Conservation (phyloP, 2,888 invertebrate species). For the Alloplasta piceator region DNA sequence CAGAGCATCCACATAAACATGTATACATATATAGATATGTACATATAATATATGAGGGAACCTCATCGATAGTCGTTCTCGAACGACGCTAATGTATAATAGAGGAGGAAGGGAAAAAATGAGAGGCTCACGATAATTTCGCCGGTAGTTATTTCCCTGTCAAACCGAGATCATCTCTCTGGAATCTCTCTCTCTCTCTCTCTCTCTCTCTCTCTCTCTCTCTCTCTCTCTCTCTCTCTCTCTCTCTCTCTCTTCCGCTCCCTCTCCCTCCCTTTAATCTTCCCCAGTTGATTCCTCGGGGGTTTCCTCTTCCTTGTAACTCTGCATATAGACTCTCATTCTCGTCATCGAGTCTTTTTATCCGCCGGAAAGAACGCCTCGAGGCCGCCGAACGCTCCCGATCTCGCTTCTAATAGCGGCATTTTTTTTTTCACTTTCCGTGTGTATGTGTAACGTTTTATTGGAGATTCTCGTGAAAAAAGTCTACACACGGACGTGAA, state of each 20-base stretch:
- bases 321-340: background rate
- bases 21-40: slow-evolving; percentile 9
- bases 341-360: slow-evolving; percentile 40
- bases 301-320: slow-evolving; percentile 42
- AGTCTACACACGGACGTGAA: background rate
- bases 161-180: slow-evolving; percentile 68
- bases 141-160: slow-evolving; percentile 72
- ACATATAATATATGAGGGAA: slow-evolving; percentile 11
- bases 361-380: slow-evolving; percentile 58
- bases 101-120: slow-evolving; percentile 34
- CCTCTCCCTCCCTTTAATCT: slow-evolving; percentile 2
- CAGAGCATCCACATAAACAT: background rate
- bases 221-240: slow-evolving; percentile 2
- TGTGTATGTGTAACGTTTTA: slow-evolving; percentile 27
- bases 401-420: slow-evolving; percentile 5
- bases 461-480: slow-evolving; percentile 23
- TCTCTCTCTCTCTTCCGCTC: slow-evolving; percentile 10
- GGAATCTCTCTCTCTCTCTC: slow-evolving; percentile 4
- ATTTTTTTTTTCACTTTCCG: background rate
- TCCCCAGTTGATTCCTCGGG: slow-evolving; percentile 28
- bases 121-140: slow-evolving; percentile 55
- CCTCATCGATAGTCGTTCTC: slow-evolving; percentile 46
- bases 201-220: slow-evolving; percentile 11
- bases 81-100: slow-evolving; percentile 43
- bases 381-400: slow-evolving; percentile 1